Evolutionary conservation across 2,888 invertebrate species (phyloP), one percentile per base, ranked within the genome.

Genomic region (Gnatocerus cornutus): DNA sequence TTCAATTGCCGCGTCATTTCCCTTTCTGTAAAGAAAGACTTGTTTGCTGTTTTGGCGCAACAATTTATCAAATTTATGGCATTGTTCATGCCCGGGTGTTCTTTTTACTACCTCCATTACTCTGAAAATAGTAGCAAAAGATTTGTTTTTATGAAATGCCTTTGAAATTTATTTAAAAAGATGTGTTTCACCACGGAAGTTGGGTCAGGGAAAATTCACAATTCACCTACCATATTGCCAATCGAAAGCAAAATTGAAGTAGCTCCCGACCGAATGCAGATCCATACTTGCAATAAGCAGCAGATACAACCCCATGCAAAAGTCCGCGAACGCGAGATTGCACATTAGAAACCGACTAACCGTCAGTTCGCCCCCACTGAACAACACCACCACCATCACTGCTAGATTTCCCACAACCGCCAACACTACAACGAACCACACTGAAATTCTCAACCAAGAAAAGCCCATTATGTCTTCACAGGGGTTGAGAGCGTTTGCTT

Each of bases 401-500:
- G 93, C 92, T 8, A 92, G 84, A 85, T 97, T 97, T 65, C 96
- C 96, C 10, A 93, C 87, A 0, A 96, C 90, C 0, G 96, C 95
- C 6, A 94, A 88, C 0, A 92, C 85, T 68, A 95, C 91, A 27
- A 96, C 96, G 75, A 95, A 87, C 96, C 97, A 97, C 1, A 96
- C 95, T 58, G 93, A 91, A 74, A 91, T 89, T 63, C 94, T 88
- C 1, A 94, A 86, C 90, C 92, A 93, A 46, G 89, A 85, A 83
- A 91, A 91, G 16, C 95, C 95, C 92, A 96, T 94, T 67, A 96
- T 94, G 82, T 96, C 95, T 81, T 95, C 95, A 83, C 96, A 96
- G 0, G 95, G 95, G 84, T 95, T 96, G 56, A 95, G 85, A 0
- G 93, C 93, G 83, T 96, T 91, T 0, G 95, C 92, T 71, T 88